Base-by-base conservation (phyloP, 2,113 vertebrate genomes). In the Tachycineta bicolor region DNA sequence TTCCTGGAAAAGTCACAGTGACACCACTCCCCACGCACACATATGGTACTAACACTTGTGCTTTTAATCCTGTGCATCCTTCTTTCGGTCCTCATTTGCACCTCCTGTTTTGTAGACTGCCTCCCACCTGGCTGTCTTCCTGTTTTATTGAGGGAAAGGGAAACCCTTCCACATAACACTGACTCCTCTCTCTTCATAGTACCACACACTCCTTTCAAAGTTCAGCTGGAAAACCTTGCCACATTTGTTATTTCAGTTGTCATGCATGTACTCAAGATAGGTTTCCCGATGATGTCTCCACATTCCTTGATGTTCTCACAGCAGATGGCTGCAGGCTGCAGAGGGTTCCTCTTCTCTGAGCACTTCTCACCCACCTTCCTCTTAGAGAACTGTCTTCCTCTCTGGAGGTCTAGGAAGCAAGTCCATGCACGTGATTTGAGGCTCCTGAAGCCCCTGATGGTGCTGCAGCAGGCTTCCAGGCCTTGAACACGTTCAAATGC, bases 11-110 rank as follows among this genome's bases (percentile, higher is more conserved):
- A 97, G 86, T 76, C 53, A 76, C 64, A 90, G 89, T 0, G 14
- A 90, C 73, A 81, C 33, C 44, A 52, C 81, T 82, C 53, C 78
- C 93, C 89, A 83, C 73, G 13, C 93, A 63, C 60, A 78, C 90
- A 89, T 71, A 87, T 47, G 80, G 88, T 91, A 94, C 83, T 90
- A 90, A 91, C 74, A 86, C 90, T 97, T 97, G 96, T 97, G 95
- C 97, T 97, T 94, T 97, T 89, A 86, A 96, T 83, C 82, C 67
- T 85, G 89, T 69, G 89, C 81, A 90, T 91, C 75, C 52, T 93
- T 91, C 81, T 29, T 90, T 83, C 2, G 0, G 47, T 73, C 69
- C 69, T 91, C 46, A 28, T 89, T 90, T 96, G 79, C 68, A 93
- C 81, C 91, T 93, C 88, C 85, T 91, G n/a, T 75, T 95, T 78